Evolutionary conservation across 2,113 vertebrate species (phyloP), one percentile per base, ranked within the genome.

Genomic region (Microcebus murinus): DNA sequence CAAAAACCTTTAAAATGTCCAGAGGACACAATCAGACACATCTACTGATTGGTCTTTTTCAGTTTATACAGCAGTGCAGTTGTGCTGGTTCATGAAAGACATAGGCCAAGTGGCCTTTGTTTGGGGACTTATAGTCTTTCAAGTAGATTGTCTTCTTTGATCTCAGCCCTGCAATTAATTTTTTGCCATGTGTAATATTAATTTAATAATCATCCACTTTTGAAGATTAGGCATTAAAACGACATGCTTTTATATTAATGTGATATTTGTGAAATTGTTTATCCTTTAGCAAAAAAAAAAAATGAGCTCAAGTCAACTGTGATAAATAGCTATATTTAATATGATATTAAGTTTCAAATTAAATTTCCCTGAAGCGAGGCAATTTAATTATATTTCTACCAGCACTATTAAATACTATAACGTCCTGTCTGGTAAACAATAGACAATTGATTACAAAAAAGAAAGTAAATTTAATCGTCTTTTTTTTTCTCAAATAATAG

Each of bases 261-360:
- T 70, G 65, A 36, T 86, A 79, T 87, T 94, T 96, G 15, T 39
- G 83, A 83, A 90, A 63, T 68, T 83, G 39, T 57, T 95, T 91
- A 77, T 36, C 79, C 42, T 71, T 81, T 84, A 74, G 68, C 91
- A 70, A 73, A 68, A 91, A 86, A 86, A 85, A 65, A 1, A 89
- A 48, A 48, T 48, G 36, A 92, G 59, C n/a, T 36, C 55, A 87
- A 91, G 68, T 86, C 45, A 93, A 34, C 27, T 65, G 8, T 95
- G 61, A 95, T 94, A 34, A 96, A 94, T 86, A 90, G 67, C 80
- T 94, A n/a, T 48, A 83, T 83, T 86, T 97, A 88, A 76, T 91
- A 21, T 94, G 79, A 95, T 65, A 83, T 87, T 96, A 68, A 79
- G 17, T 96, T 96, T 97, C 57, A 34, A 97, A 91, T 90, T 85